A percentile compares a stretch with the other conserved stretches of the same genome.
These are phyloP conservation scores for Amiota minor DNA, from an alignment of 2,888 invertebrate species.

Conservation along the genomic window DNA sequence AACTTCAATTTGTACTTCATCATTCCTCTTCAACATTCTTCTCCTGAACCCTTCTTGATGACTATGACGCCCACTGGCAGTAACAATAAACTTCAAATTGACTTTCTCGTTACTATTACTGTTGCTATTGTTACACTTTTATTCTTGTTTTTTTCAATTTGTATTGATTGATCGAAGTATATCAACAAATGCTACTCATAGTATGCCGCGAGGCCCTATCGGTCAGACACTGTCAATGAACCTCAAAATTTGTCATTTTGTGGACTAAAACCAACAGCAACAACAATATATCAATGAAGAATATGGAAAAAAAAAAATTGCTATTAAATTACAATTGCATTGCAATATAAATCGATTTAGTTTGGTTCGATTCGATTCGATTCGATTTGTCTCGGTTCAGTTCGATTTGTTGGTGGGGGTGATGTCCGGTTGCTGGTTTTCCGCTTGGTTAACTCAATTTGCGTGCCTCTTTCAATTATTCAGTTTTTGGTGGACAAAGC, in stretches of 20 bases:
- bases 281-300: too few relatives aligned
- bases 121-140: conserved; percentile 19
- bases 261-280: conserved; percentile 40
- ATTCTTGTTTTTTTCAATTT: background rate
- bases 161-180: conserved; percentile 10
- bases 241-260: conserved; percentile 27
- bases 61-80: too few relatives aligned
- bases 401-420: conserved; percentile 1
- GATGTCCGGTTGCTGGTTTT: conserved; percentile 56
- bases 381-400: background rate
- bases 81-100: background rate
- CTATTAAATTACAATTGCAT: conserved; percentile 27
- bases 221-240: background rate
- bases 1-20: too few relatives aligned
- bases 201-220: too few relatives aligned
- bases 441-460: conserved; percentile 67
- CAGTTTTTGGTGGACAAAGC: conserved; percentile 41
- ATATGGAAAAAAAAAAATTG: background rate
- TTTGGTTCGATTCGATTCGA: background rate
- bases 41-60: too few relatives aligned
- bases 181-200: background rate
- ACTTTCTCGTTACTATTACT: background rate
- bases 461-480: conserved; percentile 68
- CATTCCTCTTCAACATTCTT: too few relatives aligned
- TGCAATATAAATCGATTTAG: conserved; percentile 26